Conservation (phyloP, 92 coral and sea anemone species). For the Phenganax stokvisi region DNA sequence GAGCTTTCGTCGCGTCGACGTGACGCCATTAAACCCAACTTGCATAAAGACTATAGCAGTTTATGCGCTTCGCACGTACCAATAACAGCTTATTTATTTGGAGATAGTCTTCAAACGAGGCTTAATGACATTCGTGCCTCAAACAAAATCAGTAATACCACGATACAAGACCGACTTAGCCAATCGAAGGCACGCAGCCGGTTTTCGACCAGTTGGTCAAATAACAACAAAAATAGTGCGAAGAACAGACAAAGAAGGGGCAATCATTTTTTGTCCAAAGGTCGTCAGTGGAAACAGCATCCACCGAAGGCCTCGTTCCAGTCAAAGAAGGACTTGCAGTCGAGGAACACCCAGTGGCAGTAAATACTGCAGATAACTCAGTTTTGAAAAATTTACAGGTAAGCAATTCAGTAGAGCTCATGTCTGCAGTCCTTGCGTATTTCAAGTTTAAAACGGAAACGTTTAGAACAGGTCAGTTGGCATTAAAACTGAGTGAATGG, state of each 20-base stretch:
- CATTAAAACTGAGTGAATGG: slow-evolving; percentile 9
- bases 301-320: background rate
- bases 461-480: background rate
- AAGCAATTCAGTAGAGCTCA: background rate
- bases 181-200: slow-evolving; percentile 6
- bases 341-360: slow-evolving; percentile 9
- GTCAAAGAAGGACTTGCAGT: slow-evolving; percentile 1
- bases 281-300: slow-evolving; percentile 15
- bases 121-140: slow-evolving; percentile 1
- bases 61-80: slow-evolving; percentile 6
- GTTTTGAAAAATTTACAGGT: background rate
- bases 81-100: background rate
- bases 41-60: slow-evolving; percentile 5
- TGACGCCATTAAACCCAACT: slow-evolving; percentile 16
- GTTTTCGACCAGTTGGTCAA: background rate
- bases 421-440: background rate
- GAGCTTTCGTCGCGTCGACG: background rate
- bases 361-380: slow-evolving; percentile 2
- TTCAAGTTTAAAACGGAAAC: background rate
- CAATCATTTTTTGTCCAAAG: slow-evolving; percentile 23
- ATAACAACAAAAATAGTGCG: background rate
- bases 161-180: background rate
- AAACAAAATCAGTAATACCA: slow-evolving; percentile 20
- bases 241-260: background rate
- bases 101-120: background rate